These are phyloP conservation scores for Athalia rosae DNA, from an alignment of 2,888 invertebrate genomes.

Conservation along the genomic window DNA sequence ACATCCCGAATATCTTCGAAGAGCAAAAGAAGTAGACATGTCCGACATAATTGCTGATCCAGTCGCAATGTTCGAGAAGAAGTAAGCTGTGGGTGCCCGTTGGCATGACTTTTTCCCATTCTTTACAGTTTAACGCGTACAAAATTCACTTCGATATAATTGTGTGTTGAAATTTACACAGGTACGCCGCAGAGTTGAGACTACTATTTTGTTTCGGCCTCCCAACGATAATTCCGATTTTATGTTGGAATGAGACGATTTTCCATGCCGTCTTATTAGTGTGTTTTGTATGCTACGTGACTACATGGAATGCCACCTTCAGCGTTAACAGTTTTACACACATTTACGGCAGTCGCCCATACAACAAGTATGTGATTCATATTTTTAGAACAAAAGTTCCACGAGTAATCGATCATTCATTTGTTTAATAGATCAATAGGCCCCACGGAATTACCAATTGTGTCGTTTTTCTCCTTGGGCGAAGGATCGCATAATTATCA, in stretches of 20 bases:
- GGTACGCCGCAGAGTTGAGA: constrained; percentile 80
- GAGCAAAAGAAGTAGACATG: constrained; percentile 71
- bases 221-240: constrained; percentile 80
- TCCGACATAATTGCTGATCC: constrained; percentile 72
- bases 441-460: constrained; percentile 83
- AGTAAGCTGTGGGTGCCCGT: constrained; percentile 28
- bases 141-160: background rate
- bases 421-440: constrained; percentile 78
- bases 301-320: constrained; percentile 87
- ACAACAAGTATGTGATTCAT: constrained; percentile 76
- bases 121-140: background rate
- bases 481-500: constrained; percentile 84
- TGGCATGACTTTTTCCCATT: background rate
- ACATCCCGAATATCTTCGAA: constrained; percentile 64
- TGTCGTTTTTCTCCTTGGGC: constrained; percentile 82
- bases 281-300: constrained; percentile 80
- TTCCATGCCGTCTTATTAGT: constrained; percentile 79
- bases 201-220: constrained; percentile 80
- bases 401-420: constrained; percentile 23
- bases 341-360: constrained; percentile 81
- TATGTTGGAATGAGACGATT: constrained; percentile 81
- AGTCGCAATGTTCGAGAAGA: constrained; percentile 69
- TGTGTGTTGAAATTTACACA: constrained; percentile 54
- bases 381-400: constrained; percentile 13
- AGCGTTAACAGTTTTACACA: constrained; percentile 90